phyloP scores from a whole-genome alignment of 1,140 invertebrate species.

The Drosophila persimilis region DNA sequence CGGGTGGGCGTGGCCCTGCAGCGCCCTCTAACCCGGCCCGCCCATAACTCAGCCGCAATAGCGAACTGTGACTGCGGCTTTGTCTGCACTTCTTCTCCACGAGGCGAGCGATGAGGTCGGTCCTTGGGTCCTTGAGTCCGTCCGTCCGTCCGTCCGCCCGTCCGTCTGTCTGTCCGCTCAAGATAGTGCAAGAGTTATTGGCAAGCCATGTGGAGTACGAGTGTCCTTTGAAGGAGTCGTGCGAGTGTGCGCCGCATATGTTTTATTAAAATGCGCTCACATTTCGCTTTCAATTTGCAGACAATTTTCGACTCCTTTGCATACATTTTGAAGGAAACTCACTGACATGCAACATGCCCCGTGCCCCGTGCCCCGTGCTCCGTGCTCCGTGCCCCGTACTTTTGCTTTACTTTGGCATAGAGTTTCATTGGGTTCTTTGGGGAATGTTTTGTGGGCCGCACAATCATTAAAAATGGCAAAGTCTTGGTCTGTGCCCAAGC shows the following conservation, averaged over 20 bases:
- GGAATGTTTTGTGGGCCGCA: constrained; percentile 34
- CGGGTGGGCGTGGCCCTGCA: constrained; percentile 42
- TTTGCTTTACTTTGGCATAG: constrained; percentile 23
- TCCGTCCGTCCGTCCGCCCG: background rate
- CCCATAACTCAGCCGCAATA: constrained; percentile 66
- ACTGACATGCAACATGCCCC: constrained; percentile 4
- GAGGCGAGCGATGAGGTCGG: constrained; percentile 32
- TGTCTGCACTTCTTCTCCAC: constrained; percentile 64
- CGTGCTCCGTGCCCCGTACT: background rate
- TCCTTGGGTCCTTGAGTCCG: background rate
- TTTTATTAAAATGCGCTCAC: constrained; percentile 75
- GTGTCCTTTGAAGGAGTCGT: constrained; percentile 2
- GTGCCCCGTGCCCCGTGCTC: background rate
- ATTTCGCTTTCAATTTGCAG: constrained; percentile 79
- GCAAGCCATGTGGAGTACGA: constrained; percentile 52
- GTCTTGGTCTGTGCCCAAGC: constrained; percentile 30
- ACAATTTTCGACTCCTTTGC: constrained; percentile 49
- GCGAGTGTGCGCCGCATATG: constrained; percentile 62
- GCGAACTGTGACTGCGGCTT: constrained; percentile 68
- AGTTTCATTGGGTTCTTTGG: constrained; percentile 41
- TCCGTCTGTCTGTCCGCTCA: constrained; percentile 14
- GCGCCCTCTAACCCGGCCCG: constrained; percentile 16
- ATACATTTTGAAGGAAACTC: constrained; percentile 6
- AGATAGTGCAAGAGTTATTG: constrained; percentile 78
- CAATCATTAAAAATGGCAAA: constrained; percentile 62